Conservation (phyloP, 2,888 invertebrate genomes). For the Polydrusus tereticollis region DNA sequence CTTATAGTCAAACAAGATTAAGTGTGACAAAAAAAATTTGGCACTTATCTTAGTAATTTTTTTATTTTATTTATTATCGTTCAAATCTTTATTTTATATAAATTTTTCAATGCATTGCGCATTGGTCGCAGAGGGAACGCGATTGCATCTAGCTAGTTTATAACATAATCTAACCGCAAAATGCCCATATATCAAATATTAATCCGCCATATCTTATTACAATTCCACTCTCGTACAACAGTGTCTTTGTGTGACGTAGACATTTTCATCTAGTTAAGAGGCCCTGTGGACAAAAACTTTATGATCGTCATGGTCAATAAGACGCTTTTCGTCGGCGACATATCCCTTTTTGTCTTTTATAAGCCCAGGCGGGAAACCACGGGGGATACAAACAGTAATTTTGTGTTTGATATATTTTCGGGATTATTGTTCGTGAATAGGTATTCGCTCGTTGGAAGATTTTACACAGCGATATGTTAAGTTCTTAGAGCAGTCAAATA, state of each 20-base stretch:
- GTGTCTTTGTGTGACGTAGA: slow-evolving; percentile 14
- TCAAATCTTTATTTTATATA: too few species aligned
- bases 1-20: too few species aligned
- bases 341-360: slow-evolving; percentile 27
- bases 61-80: too few species aligned
- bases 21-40: too few species aligned
- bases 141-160: too few species aligned
- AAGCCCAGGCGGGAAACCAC: neutral
- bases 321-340: slow-evolving; percentile 14
- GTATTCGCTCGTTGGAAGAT: slow-evolving; percentile 7
- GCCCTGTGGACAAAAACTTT: slow-evolving; percentile 29
- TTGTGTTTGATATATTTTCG: slow-evolving; percentile 10
- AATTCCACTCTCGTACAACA: slow-evolving; percentile 14
- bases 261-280: slow-evolving; percentile 31
- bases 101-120: too few species aligned
- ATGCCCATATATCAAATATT: too few species aligned
- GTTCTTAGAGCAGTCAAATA: too few species aligned
- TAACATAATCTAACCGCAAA: too few species aligned
- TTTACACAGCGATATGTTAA: too few species aligned
- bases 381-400: slow-evolving; percentile 11
- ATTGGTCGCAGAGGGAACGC: too few species aligned
- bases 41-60: too few species aligned
- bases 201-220: neutral
- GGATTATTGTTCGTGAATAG: slow-evolving; percentile 1
- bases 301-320: slow-evolving; percentile 33